A percentile compares a stretch with the other conserved stretches of the same genome.
Conservation (phyloP, 2,797 vertebrate genomes). For the Malurus leucopterus region DNA sequence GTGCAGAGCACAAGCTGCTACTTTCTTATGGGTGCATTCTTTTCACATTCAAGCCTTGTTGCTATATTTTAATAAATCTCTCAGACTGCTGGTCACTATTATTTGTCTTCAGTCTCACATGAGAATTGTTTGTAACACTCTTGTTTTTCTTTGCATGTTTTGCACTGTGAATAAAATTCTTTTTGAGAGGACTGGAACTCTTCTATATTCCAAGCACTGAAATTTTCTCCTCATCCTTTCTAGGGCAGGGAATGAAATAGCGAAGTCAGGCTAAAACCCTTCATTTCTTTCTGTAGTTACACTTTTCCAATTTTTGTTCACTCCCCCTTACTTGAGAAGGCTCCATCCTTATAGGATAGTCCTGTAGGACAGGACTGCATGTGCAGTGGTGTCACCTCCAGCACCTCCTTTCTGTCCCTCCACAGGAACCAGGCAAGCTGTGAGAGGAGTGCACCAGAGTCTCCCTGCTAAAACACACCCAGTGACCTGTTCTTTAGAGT, state of each 20-base stretch:
- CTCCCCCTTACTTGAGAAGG: not conserved
- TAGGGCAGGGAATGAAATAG: not conserved
- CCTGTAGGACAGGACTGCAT: fast-evolving
- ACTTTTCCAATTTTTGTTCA: not conserved
- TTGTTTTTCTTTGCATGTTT: not conserved
- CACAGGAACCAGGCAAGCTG: not conserved
- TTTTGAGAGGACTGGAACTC: not conserved
- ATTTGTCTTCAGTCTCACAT: not conserved
- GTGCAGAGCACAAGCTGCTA: not conserved
- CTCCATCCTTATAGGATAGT: not conserved
- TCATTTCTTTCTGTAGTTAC: not conserved
- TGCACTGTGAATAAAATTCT: not conserved
- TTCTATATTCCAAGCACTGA: not conserved
- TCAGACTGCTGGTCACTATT: not conserved
- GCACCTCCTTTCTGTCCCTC: not conserved
- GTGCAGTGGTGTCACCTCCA: not conserved
- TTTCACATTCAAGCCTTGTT: not conserved
- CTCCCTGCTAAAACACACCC: not conserved
- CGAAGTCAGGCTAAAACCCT: not conserved
- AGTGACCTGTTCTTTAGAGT: not conserved
- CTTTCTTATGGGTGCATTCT: not conserved
- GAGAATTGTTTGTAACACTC: not conserved
- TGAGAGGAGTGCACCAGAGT: not conserved
- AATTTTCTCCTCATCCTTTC: not conserved
- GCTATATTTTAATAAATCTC: not conserved